phyloP scores from a whole-genome alignment of 2,113 vertebrate genomes.

The Corydoras maculifer region DNA sequence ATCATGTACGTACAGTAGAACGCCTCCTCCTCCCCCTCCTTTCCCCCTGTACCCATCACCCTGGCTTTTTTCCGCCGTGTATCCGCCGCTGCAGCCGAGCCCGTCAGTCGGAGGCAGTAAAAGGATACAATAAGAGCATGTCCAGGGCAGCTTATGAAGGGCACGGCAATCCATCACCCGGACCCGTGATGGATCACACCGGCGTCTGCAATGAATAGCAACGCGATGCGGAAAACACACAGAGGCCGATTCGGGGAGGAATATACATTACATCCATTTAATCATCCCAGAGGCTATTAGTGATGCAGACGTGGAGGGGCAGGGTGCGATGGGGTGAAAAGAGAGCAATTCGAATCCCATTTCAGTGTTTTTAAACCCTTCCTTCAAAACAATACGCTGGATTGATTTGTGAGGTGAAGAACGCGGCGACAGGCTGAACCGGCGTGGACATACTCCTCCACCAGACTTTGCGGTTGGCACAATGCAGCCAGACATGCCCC shows the following conservation, averaged over 20 bases:
- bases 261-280: conserved; percentile 72
- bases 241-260: conserved; percentile 56
- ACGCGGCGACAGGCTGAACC: too few relatives aligned
- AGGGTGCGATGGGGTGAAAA: conserved; percentile 26
- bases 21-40: conserved; percentile 20
- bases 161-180: conserved; percentile 64
- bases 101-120: conserved; percentile 60
- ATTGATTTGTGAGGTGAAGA: too few relatives aligned
- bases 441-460: too few relatives aligned
- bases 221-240: conserved; percentile 60
- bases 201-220: conserved; percentile 64
- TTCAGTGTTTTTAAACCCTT: conserved; percentile 20
- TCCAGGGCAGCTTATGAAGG: conserved; percentile 62
- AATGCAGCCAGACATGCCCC: too few relatives aligned
- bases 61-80: conserved; percentile 56
- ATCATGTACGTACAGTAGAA: conserved; percentile 55
- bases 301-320: conserved; percentile 38
- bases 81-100: conserved; percentile 53
- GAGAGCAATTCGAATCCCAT: background rate
- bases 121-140: conserved; percentile 68
- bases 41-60: conserved; percentile 49
- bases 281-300: conserved; percentile 55
- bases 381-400: conserved; percentile 39
- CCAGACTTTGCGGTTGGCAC: too few relatives aligned
- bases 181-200: conserved; percentile 58